Percentiles rank a stretch among this genome's conserved stretches.
Conservation (phyloP, 2,797 vertebrate genomes). For the Yasuhikotakia modesta region DNA sequence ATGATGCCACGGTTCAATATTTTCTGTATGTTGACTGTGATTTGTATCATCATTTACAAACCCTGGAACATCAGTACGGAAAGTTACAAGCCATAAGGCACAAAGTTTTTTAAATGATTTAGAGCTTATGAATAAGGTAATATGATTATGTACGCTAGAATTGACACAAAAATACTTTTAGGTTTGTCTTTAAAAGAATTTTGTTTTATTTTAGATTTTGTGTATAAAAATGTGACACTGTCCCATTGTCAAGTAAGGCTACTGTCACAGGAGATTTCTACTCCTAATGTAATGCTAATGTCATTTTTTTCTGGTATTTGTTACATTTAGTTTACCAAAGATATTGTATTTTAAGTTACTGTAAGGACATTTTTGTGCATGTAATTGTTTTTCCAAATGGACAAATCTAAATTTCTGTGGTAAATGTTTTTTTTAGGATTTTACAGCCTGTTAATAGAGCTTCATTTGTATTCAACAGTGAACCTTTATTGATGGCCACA, state of each 20-base stretch:
- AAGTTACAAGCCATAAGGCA: conserved; percentile 36
- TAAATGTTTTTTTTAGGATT: neutral
- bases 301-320: neutral
- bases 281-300: too few relatives aligned
- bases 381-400: neutral
- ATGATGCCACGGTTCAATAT: conserved; percentile 36
- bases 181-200: neutral
- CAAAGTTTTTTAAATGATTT: conserved; percentile 20
- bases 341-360: neutral
- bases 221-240: too few relatives aligned
- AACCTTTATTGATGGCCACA: too few relatives aligned
- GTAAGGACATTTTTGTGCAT: neutral
- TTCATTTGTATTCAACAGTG: neutral
- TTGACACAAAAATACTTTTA: neutral
- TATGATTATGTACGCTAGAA: neutral
- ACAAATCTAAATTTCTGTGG: too few relatives aligned
- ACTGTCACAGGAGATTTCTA: too few relatives aligned
- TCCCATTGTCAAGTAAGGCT: too few relatives aligned
- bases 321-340: neutral
- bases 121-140: conserved; percentile 24
- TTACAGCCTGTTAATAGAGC: neutral
- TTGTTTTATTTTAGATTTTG: neutral
- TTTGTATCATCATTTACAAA: conserved; percentile 48
- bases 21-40: conserved; percentile 40
- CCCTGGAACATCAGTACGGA: conserved; percentile 26